Base-by-base conservation (phyloP, 2,797 vertebrate species). In the Rhabdomys pumilio region DNA sequence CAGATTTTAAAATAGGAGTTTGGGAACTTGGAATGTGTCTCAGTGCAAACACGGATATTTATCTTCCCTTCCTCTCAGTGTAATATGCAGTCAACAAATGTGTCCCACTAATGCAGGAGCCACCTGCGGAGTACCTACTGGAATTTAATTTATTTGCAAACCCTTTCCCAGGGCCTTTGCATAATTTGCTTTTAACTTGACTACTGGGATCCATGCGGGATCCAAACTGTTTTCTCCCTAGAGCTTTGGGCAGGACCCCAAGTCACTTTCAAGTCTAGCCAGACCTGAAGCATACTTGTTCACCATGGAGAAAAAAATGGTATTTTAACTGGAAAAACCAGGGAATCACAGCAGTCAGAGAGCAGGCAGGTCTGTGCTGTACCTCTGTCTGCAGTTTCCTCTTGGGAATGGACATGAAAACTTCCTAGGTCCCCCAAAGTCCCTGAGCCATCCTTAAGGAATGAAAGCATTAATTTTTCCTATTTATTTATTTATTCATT, bases 11-110 rank as follows among this genome's bases (percentile, higher is more conserved):
- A 91, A 83, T 0, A 47, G 82, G 63, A 83, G 17, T 89, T n/a
- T 96, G 84, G 96, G 93, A 96, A 97, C 91, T 96, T 94, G 63
- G 94, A 97, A 91, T 96, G 76, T 88, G 91, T 95, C 95, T 98
- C 95, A 72, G 47, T 12, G 20, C 95, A 96, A 97, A 59, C 17
- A 34, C 67, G 95, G 94, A 93, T 97, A 95, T 95, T 97, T 97
- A 90, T 95, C 96, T 94, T 95, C 69, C 86, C 92, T 88, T 61
- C 89, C 92, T 89, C 89, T 91, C 38, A n/a, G 69, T 82, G 69
- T 84, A 96, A 92, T 85, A 82, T 69, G 57, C 10, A 84, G 53
- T 80, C 90, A 94, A 84, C 92, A 95, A 92, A 88, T 88, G 41
- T 82, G 61, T 89, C 34, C 44, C 55, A 90, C 75, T 57, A 41